Base-by-base conservation (phyloP, 2,797 vertebrate genomes). In the Coregonus suidteri region DNA sequence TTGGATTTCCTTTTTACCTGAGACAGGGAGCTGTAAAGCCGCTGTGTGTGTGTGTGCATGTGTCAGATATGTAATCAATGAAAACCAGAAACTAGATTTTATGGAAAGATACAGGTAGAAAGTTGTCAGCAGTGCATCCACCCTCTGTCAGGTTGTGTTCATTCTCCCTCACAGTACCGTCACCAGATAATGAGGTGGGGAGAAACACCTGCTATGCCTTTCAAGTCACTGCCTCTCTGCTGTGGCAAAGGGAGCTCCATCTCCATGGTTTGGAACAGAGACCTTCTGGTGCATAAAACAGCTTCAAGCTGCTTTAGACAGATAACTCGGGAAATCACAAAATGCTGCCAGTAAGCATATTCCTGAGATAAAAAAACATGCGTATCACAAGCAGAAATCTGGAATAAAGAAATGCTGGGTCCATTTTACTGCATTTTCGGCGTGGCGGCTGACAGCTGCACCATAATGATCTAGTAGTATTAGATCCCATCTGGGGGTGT, bases 401-500 rank as follows among this genome's bases (percentile, higher is more conserved):
- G 81, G 86, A 30, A 81, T 77, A 83, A 79, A 52, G 31, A 81
- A 84, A 81, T 3, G 6, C 67, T 6, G 65, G 18, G 31, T 78
- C 77, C 16, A 3, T 78, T 84, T 73, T 75, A 30, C 73, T 76
- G 76, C 11, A 25, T 25, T 73, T 68, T 15, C 71, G 31, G 74
- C 74, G 70, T 75, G 73, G 72, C 30, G 41, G 77, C 75, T 76
- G 80, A 82, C 78, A 85, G 31, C 35, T 62, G 77, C 74, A 31
- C 65, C 76, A 77, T 72, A 78, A 74, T 66, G 71, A 81, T 74
- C 47, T 78, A 76, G 0, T 37, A 18, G 75, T 37, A 77, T 84
- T 68, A 73, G 83, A 88, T 86, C 71, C 73, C 71, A 77, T 81
- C 74, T 64, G 79, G 76, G 47, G 34, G 56, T 53, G 54, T 31